Percentiles rank a stretch among this genome's conserved stretches.
Conservation (phyloP, 2,888 invertebrate genomes). For the Oxycera nigricornis region DNA sequence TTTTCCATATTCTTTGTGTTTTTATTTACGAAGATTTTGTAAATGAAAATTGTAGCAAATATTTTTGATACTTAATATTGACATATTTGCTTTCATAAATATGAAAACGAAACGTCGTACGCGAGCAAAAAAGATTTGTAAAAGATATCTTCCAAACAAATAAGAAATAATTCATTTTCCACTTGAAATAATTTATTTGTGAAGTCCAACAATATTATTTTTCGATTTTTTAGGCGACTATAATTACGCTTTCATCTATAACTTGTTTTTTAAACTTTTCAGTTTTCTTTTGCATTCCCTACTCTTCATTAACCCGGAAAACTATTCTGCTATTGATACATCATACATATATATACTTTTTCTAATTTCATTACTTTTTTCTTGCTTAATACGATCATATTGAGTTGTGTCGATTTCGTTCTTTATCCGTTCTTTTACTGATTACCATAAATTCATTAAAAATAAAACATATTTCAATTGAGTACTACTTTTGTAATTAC, state of each 20-base stretch:
- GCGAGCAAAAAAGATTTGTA: too few species aligned
- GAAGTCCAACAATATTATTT: slow-evolving; percentile 37
- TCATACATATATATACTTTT: slow-evolving; percentile 25
- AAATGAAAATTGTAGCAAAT: background rate
- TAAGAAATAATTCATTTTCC: background rate
- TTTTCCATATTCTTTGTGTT: too few species aligned
- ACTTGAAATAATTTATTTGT: slow-evolving; percentile 38
- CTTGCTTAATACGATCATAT: slow-evolving; percentile 11
- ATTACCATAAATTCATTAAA: slow-evolving; percentile 25
- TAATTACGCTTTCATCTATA: slow-evolving; percentile 33
- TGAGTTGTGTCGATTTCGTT: background rate
- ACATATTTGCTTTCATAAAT: background rate
- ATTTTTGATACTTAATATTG: background rate
- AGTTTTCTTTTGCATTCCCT: background rate
- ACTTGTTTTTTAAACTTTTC: background rate
- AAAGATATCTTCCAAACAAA: too few species aligned
- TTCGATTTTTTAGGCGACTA: slow-evolving; percentile 35
- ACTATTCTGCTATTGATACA: slow-evolving; percentile 9
- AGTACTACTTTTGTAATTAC: slow-evolving; percentile 26
- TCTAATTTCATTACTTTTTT: background rate
- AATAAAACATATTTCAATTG: slow-evolving; percentile 14
- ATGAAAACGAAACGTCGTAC: too few species aligned
- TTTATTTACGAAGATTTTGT: too few species aligned
- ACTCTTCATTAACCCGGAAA: slow-evolving; percentile 21
- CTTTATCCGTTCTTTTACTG: background rate